Evolutionary conservation across 2,113 vertebrate species (phyloP), one percentile per base, ranked within the genome.

Genomic region (Raja brachyura): DNA sequence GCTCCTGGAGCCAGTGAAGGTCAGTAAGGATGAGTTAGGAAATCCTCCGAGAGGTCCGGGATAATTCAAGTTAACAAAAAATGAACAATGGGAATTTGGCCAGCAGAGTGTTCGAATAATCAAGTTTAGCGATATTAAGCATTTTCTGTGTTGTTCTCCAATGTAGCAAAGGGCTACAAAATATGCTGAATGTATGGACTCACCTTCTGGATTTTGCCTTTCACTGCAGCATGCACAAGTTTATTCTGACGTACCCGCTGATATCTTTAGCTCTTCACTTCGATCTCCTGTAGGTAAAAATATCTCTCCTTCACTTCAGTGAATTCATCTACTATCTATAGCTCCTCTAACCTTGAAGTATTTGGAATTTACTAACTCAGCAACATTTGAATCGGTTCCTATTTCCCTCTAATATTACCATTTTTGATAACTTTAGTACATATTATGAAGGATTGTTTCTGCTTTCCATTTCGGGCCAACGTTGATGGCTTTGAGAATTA

Each of bases 221-320:
- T 61, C 81, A 59, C 54, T 61, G 25, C 13, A 28, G 25, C 73
- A 59, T 85, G 54, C 10, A 79, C 77, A 22, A 13, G 54, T 85
- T 85, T n/a, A 28, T 61, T 85, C 81, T 85, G 81, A 85, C 81
- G 22, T 59, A 22, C 81, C 8, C 11, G 8, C 79, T 85, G 81
- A 59, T 85, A 85, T 59, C 81, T 85, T 61, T 59, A 85, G 56
- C 48, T 61, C 54, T 85, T 59, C 22, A 56, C 56, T 85, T 59
- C 79, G 22, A 83, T 56, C 48, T 59, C 48, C 79, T 83, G 79
- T 56, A 83, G 79, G 20, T 56, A 83, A 83, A 83, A 83, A 59
- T 83, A 81, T 81, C 48, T 81, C 78, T 59, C 22, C 79, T 83
- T 54, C 79, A 28, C 6, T 59, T 85, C 54, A 85, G 25, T 85